phyloP scores from a whole-genome alignment of 2,888 invertebrate genomes.

The Agonopterix arenella region DNA sequence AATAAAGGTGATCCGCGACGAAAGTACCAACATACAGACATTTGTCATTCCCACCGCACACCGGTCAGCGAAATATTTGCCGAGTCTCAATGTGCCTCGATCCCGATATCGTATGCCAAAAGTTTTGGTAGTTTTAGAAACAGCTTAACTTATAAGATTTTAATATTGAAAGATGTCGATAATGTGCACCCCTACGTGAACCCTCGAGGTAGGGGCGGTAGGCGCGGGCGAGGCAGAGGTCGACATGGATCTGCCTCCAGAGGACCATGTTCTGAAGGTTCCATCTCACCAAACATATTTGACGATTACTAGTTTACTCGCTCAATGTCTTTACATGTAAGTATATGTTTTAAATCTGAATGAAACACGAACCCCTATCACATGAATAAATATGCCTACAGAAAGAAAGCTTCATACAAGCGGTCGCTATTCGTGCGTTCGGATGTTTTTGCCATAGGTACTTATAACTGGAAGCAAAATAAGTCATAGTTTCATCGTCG shows the following conservation, averaged over 20 bases:
- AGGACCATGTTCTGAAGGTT: too few relatives aligned
- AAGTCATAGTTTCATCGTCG: too few relatives aligned
- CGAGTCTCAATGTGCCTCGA: constrained; percentile 27
- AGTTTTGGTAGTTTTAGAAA: constrained; percentile 20
- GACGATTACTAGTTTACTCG: neutral
- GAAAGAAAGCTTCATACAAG: too few relatives aligned
- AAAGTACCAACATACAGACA: constrained; percentile 35
- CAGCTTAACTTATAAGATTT: constrained; percentile 31
- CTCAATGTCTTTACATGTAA: neutral
- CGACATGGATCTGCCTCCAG: neutral
- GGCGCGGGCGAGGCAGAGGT: constrained; percentile 4
- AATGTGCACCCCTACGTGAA: neutral
- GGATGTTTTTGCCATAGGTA: too few relatives aligned
- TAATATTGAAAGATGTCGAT: constrained; percentile 19
- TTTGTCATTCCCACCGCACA: constrained; percentile 28
- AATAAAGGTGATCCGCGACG: constrained; percentile 45
- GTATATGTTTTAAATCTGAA: neutral
- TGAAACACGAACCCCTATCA: too few relatives aligned
- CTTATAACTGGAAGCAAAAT: too few relatives aligned
- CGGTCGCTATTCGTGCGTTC: too few relatives aligned
- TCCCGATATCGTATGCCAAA: constrained; percentile 28
- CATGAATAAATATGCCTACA: too few relatives aligned
- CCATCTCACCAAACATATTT: too few relatives aligned
- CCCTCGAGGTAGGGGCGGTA: constrained; percentile 1
- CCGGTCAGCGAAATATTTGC: constrained; percentile 27